Percentiles rank a stretch among this genome's conserved stretches.
phyloP scores from a whole-genome alignment of 2,888 invertebrate genomes.

The Marronus borbonicus region DNA sequence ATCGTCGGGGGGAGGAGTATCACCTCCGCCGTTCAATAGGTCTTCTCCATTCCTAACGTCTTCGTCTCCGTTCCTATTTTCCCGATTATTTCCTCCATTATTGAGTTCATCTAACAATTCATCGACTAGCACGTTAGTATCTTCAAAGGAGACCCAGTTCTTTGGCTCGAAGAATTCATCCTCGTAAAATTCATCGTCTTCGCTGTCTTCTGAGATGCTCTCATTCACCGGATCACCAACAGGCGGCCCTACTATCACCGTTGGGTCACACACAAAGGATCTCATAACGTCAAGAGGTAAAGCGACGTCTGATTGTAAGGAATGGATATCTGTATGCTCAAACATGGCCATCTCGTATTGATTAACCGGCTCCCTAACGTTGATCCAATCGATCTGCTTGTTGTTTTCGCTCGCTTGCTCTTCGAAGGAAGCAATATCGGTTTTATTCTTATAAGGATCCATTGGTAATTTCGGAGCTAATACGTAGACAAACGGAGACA shows the following conservation, averaged over 20 bases:
- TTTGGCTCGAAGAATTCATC: neutral
- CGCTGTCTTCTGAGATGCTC: neutral
- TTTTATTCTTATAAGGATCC: slow-evolving; percentile 28
- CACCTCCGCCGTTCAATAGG: no score
- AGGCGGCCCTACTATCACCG: neutral
- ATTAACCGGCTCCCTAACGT: slow-evolving; percentile 51
- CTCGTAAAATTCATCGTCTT: neutral
- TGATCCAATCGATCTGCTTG: slow-evolving; percentile 51
- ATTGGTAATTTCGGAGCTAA: slow-evolving; percentile 20
- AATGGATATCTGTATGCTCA: slow-evolving; percentile 47
- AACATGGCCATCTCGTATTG: slow-evolving; percentile 55
- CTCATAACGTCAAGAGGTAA: neutral
- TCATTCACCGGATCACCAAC: neutral
- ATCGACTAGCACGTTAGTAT: neutral
- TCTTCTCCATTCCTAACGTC: neutral
- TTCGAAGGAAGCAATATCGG: neutral
- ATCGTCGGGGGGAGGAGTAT: no score
- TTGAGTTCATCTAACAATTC: neutral
- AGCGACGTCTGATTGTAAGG: slow-evolving; percentile 21
- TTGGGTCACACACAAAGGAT: neutral
- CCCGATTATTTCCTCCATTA: neutral
- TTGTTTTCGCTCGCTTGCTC: slow-evolving; percentile 29
- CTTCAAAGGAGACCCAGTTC: neutral
- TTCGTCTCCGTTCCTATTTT: neutral
- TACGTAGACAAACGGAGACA: neutral